Percentiles rank a stretch among this genome's conserved stretches.
phyloP scores from a whole-genome alignment of 2,797 vertebrate species.

The Buphagus erythrorhynchus region DNA sequence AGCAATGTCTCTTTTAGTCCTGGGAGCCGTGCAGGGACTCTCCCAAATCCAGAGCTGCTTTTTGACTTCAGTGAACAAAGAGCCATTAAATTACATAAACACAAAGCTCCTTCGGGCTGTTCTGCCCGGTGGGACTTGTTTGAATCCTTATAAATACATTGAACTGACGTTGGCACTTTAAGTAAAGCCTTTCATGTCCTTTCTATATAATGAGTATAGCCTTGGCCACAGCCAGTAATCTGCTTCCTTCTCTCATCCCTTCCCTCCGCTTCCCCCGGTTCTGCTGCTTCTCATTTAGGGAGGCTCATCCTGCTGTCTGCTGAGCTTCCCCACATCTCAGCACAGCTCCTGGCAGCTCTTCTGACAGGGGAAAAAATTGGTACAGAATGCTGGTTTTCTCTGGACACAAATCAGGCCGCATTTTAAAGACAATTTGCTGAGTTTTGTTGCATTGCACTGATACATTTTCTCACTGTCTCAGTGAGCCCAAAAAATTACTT shows the following conservation, averaged over 20 bases:
- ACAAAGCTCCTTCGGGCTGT: neutral
- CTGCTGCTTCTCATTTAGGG: neutral
- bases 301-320: neutral
- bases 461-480: neutral
- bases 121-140: neutral
- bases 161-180: slow-evolving; percentile 22
- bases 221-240: neutral
- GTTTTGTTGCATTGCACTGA: neutral
- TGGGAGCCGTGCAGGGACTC: neutral
- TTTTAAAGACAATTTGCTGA: neutral
- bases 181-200: slow-evolving; percentile 53
- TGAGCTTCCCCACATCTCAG: neutral
- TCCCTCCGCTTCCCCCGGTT: neutral
- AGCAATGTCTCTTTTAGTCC: neutral
- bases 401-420: neutral
- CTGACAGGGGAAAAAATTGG: neutral
- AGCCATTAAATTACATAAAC: neutral
- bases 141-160: slow-evolving; percentile 10
- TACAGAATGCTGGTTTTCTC: neutral
- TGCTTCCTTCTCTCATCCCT: slow-evolving; percentile 11
- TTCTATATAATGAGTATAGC: slow-evolving; percentile 3
- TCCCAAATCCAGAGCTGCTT: neutral
- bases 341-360: neutral
- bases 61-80: slow-evolving; percentile 6
- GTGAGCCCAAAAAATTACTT: neutral